Conservation (phyloP, 53 echinoderm and acorn worm genomes). For the Arbacia lixula region DNA sequence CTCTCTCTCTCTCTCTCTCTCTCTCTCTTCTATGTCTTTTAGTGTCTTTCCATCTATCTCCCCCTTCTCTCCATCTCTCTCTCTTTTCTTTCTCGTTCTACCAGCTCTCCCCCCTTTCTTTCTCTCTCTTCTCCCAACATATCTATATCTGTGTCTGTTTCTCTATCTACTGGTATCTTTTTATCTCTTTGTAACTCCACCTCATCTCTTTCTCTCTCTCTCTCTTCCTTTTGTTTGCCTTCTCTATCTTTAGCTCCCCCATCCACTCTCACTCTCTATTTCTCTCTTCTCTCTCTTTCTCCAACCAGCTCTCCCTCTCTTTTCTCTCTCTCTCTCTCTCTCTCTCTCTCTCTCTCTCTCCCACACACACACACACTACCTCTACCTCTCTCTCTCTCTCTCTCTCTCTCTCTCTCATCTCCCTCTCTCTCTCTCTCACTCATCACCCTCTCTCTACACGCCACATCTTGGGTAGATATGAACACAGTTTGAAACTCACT, state of each 20-base stretch:
- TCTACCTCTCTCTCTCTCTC: not conserved
- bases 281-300: not conserved
- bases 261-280: not conserved
- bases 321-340: not conserved
- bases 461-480: no score
- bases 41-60: not conserved
- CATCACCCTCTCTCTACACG: no score
- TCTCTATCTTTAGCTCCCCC: not conserved
- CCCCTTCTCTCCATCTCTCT: not conserved
- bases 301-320: not conserved
- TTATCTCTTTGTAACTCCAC: not conserved
- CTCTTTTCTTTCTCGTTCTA: no score
- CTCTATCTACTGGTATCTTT: not conserved
- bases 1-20: not conserved
- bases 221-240: not conserved
- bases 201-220: not conserved
- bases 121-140: not conserved
- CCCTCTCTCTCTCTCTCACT: no score
- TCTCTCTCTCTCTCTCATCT: no score
- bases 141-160: slow-evolving; percentile 5
- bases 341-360: not conserved
- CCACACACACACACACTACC: not conserved
- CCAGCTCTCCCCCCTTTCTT: slow-evolving; percentile 9
- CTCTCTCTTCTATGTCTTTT: not conserved
- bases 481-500: no score